Conservation (phyloP, 1,140 invertebrate species). For the Drosophila lacertosa region DNA sequence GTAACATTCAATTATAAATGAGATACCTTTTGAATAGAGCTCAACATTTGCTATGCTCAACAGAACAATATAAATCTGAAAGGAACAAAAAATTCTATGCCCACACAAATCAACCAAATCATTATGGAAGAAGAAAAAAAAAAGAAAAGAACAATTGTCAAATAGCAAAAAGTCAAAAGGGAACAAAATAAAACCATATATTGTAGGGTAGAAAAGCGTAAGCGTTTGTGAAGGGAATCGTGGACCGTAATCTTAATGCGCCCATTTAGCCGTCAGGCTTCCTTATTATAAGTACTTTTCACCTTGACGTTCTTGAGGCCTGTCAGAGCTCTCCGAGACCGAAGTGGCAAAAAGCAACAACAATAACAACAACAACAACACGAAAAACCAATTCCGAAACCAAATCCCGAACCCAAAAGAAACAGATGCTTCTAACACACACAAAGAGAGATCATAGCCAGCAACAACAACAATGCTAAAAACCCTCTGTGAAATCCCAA, state of each 20-base stretch:
- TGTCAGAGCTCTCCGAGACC: slow-evolving; percentile 46
- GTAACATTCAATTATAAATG: slow-evolving; percentile 9
- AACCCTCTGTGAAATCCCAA: slow-evolving; percentile 72
- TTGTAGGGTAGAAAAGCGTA: slow-evolving; percentile 10
- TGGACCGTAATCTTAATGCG: slow-evolving; percentile 32
- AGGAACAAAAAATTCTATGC: slow-evolving; percentile 3
- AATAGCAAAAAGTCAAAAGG: neutral
- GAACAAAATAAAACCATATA: slow-evolving; percentile 1
- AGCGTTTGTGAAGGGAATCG: slow-evolving; percentile 26
- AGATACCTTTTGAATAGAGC: slow-evolving; percentile 2
- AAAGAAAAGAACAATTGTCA: slow-evolving; percentile 3
- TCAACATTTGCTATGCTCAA: neutral
- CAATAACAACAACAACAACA: slow-evolving; percentile 30
- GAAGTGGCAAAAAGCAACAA: slow-evolving; percentile 51
- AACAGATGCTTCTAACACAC: slow-evolving; percentile 72
- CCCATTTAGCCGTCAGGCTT: slow-evolving; percentile 41
- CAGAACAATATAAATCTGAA: neutral
- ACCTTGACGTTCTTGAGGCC: slow-evolving; percentile 48
- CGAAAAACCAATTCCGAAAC: slow-evolving; percentile 37
- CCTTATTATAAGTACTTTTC: slow-evolving; percentile 68
- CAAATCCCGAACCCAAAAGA: slow-evolving; percentile 43
- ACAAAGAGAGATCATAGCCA: slow-evolving; percentile 72
- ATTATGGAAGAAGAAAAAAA: neutral
- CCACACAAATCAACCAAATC: neutral
- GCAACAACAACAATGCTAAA: slow-evolving; percentile 46